Base-by-base conservation (phyloP, 1,140 invertebrate species). In the Dendrolimus punctatus region DNA sequence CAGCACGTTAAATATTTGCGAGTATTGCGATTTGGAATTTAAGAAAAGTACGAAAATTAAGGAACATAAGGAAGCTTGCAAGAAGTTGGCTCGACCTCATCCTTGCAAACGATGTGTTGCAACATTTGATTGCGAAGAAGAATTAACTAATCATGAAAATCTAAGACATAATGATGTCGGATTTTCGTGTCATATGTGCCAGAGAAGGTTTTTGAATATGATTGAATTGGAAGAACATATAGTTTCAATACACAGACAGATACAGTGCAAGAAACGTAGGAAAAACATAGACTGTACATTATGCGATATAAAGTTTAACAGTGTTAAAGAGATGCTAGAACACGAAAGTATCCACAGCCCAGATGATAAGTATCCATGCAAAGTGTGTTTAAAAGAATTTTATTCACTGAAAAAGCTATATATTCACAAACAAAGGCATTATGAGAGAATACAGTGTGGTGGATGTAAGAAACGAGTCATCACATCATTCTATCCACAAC, bases 191-290 rank as follows among this genome's bases (percentile, higher is more conserved):
- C 57, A 51, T 23, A 49, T 70, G 5, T 70, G 67, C 51, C 64
- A 66, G 8, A 58, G 50, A 46, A 60, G 54, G 46, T 70, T 66
- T 40, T 40, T 64, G 2, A 51, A 55, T 10, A 47, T 49, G n/a
- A 7, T 58, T 2, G 47, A 64, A 42, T 51, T 70, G 8, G 51
- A 64, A 54, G 64, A 70, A 23, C 67, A 70, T n/a, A 57, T 49
- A 6, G 60, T 58, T 2, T 62, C 46, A 45, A 47, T 60, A 7
- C 67, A 70, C 36, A 63, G 59, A 39, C 62, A 64, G 9, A 53
- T 70, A 7, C 64, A 70, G n/a, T 61, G 55, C 9, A 70, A 66
- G 49, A 62, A 62, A 36, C 58, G 62, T 36, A 51, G 68, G 8
- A 61, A 52, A 9, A 51, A 59, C 38, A 58, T 67, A 5, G 62